A percentile compares a stretch with the other conserved stretches of the same genome.
Evolutionary conservation across 2,113 vertebrate genomes (phyloP).

Genomic region (Cephalopholis sonnerati): DNA sequence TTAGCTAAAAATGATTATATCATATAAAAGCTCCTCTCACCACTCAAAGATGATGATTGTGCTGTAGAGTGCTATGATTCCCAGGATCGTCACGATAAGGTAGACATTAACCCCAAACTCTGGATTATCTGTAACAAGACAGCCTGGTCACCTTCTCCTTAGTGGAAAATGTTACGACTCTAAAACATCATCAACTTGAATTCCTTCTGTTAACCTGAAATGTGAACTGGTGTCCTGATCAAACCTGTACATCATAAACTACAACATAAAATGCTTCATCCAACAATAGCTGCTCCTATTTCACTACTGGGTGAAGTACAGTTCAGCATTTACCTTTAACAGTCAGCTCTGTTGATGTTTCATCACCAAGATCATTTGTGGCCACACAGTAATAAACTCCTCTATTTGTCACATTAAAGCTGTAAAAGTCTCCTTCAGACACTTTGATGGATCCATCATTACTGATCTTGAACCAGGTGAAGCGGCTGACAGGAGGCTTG

Average conservation of each 20-base stretch:
- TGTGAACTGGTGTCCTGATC: too few relatives aligned
- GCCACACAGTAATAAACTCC: constrained; percentile 52
- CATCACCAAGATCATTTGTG: constrained; percentile 38
- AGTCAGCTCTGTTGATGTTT: neutral
- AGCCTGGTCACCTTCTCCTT: too few relatives aligned
- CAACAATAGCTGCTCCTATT: too few relatives aligned
- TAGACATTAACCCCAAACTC: too few relatives aligned
- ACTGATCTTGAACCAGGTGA: constrained; percentile 48
- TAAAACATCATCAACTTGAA: too few relatives aligned
- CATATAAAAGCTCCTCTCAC: constrained; percentile 4
- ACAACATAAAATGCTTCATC: too few relatives aligned
- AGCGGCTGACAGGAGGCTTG: constrained; percentile 56
- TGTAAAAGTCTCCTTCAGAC: constrained; percentile 13
- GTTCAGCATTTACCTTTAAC: too few relatives aligned
- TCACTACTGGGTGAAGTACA: too few relatives aligned
- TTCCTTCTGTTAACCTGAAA: too few relatives aligned
- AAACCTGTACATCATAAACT: too few relatives aligned
- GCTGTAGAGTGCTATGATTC: neutral
- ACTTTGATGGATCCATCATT: constrained; percentile 11
- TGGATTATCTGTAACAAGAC: too few relatives aligned
- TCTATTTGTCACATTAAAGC: neutral
- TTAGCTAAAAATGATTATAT: neutral
- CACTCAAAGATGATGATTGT: constrained; percentile 24
- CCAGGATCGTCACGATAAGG: constrained; percentile 8
- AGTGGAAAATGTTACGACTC: too few relatives aligned